Evolutionary conservation across 2,113 vertebrate species (phyloP).

Genomic region (Protomyctophum bolini): DNA sequence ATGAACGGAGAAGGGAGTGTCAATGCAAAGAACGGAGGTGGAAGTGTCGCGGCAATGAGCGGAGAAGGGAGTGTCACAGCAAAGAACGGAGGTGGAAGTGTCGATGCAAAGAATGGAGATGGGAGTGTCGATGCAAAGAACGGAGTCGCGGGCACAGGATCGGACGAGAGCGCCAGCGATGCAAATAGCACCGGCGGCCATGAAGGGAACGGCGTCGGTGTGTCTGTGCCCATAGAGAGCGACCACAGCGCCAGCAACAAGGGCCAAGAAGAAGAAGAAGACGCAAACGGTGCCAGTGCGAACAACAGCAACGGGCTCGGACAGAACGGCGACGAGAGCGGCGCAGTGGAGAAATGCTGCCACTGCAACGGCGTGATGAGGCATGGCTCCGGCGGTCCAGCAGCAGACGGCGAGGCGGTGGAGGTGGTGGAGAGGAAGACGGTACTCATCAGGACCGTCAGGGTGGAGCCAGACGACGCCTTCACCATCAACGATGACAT

Average conservation of each 20-base stretch:
- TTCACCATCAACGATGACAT: conserved; percentile 29
- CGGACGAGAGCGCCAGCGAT: too few relatives aligned
- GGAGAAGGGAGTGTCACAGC: neutral
- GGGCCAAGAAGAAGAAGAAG: neutral
- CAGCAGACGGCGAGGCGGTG: neutral
- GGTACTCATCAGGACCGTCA: conserved; percentile 1
- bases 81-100: neutral
- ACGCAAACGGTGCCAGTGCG: neutral
- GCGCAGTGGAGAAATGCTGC: too few relatives aligned
- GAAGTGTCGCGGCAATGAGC: neutral
- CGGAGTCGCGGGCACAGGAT: neutral
- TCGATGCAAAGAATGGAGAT: neutral
- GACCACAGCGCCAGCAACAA: too few relatives aligned
- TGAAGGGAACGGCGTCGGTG: too few relatives aligned
- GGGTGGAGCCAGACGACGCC: conserved; percentile 5
- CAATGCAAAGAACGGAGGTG: neutral
- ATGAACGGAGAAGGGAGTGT: neutral
- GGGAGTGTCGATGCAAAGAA: neutral
- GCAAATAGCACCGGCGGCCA: too few relatives aligned
- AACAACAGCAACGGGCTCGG: neutral
- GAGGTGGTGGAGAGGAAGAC: conserved; percentile 1
- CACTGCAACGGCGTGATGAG: neutral
- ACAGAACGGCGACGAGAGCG: neutral
- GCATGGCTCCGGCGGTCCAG: neutral
- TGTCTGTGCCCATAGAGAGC: too few relatives aligned